Conservation (phyloP, 2,797 vertebrate genomes). For the Martes flavigula region DNA sequence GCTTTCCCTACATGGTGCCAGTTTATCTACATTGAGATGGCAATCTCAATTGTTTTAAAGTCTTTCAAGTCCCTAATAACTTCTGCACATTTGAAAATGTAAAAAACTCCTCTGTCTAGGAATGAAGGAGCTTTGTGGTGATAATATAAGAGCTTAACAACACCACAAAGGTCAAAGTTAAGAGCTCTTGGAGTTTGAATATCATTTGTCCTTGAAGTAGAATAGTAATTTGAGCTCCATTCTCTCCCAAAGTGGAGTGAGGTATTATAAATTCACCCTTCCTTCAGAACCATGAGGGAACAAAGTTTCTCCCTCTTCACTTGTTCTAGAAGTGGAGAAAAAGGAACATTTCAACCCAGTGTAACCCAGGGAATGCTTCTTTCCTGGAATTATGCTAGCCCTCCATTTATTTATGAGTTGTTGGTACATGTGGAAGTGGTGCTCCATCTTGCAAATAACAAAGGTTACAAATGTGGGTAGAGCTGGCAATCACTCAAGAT, state of each 20-base stretch:
- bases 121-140: neutral
- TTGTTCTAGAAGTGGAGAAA: neutral
- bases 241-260: neutral
- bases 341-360: neutral
- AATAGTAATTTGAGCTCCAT: neutral
- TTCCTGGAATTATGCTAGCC: neutral
- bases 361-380: neutral
- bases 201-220: neutral
- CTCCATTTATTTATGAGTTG: neutral
- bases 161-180: neutral
- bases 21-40: neutral
- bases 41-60: neutral
- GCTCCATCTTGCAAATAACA: neutral
- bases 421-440: neutral
- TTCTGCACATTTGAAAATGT: neutral
- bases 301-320: neutral
- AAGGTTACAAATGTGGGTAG: neutral
- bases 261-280: neutral
- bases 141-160: neutral
- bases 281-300: neutral
- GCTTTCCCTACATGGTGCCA: accelerated
- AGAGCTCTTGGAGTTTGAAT: neutral
- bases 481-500: neutral
- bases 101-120: neutral
- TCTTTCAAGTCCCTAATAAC: neutral